phyloP scores from a whole-genome alignment of 2,888 invertebrate genomes.

The Eupithecia subfuscata region DNA sequence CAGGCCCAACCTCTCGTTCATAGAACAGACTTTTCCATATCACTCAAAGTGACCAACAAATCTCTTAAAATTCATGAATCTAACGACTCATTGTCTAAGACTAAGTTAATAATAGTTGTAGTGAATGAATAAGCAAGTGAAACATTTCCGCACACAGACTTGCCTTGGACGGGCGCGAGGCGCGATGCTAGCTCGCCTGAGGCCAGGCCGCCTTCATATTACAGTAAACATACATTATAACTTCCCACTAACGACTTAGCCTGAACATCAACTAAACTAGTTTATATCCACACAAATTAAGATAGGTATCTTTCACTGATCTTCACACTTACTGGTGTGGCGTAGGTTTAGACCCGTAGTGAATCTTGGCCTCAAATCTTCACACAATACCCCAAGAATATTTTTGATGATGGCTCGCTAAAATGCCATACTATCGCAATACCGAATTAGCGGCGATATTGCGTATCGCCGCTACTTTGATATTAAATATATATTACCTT shows the following conservation, averaged over 20 bases:
- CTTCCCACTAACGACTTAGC: constrained; percentile 33
- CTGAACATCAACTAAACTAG: constrained; percentile 18
- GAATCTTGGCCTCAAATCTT: not conserved
- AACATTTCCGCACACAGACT: constrained; percentile 76
- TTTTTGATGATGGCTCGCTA: not conserved
- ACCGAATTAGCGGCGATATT: not conserved
- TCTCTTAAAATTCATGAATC: not conserved
- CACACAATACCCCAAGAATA: not conserved
- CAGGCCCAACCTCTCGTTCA: not conserved
- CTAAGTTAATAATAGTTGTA: constrained; percentile 26
- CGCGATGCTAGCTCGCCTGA: constrained; percentile 76
- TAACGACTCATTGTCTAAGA: not conserved
- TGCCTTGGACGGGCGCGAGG: constrained; percentile 78
- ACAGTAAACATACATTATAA: constrained; percentile 66
- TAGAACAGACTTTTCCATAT: not conserved
- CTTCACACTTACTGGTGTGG: constrained; percentile 7
- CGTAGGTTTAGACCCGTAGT: not conserved
- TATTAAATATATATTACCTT: too few species aligned
- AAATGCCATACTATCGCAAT: not conserved
- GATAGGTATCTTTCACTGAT: constrained; percentile 35
- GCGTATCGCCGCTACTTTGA: too few species aligned
- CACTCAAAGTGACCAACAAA: not conserved
- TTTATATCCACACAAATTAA: not conserved
- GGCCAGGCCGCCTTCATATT: constrained; percentile 71
- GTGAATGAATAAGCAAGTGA: constrained; percentile 50